phyloP scores from a whole-genome alignment of 2,113 vertebrate species.

The Lepidothrix coronata region DNA sequence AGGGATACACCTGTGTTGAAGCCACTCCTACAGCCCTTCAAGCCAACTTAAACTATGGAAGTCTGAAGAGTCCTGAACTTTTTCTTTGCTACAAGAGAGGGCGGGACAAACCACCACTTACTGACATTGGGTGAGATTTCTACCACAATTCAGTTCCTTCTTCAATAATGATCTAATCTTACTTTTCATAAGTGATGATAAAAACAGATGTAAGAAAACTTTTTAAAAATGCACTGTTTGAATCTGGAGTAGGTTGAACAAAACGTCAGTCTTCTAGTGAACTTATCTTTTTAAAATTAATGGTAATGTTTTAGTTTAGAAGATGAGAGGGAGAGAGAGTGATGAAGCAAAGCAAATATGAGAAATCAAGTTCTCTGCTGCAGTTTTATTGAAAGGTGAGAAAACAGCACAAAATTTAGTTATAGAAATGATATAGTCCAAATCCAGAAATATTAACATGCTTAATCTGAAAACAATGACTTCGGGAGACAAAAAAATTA shows the following conservation, averaged over 20 bases:
- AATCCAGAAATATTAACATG: not conserved
- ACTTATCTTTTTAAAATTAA: not conserved
- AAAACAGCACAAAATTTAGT: not conserved
- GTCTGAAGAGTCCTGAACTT: conserved; percentile 95
- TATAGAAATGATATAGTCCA: not conserved
- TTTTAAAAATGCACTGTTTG: not conserved
- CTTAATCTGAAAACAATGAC: not conserved
- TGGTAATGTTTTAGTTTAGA: not conserved
- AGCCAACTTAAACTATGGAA: conserved; percentile 96
- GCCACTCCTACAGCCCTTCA: conserved; percentile 88
- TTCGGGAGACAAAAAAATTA: not conserved
- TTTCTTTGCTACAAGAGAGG: conserved; percentile 94
- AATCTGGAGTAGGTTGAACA: not conserved
- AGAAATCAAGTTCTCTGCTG: not conserved
- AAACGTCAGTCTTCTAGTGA: not conserved
- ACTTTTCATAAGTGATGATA: not conserved
- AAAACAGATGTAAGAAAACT: not conserved
- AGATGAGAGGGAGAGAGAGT: not conserved
- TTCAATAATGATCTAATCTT: not conserved
- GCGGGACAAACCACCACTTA: conserved; percentile 89
- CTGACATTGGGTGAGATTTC: conserved; percentile 88
- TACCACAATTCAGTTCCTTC: not conserved
- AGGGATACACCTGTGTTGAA: conserved; percentile 95
- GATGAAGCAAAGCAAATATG: not conserved
- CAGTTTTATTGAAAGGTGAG: not conserved